These are phyloP conservation scores for Amphiprion clarkii DNA, from an alignment of 2,797 vertebrate genomes.

Conservation along the genomic window DNA sequence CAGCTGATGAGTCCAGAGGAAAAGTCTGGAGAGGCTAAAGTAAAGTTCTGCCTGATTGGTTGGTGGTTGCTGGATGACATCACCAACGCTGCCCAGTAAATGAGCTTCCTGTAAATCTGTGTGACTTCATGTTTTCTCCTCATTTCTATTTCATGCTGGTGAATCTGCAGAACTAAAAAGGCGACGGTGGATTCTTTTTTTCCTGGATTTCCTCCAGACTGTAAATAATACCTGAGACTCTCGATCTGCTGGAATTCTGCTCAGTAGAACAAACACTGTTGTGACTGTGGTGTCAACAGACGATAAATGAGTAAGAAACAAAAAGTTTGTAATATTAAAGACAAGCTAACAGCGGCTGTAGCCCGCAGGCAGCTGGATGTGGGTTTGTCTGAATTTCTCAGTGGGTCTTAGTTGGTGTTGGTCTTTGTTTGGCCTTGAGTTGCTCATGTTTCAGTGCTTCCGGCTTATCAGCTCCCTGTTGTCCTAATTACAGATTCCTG, in stretches of 20 bases:
- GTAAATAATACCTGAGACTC: no score
- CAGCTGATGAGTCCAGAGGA: no score
- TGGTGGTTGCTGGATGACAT: no score
- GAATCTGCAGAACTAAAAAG: no score
- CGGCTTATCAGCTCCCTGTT: conserved; percentile 31
- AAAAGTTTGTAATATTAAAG: neutral
- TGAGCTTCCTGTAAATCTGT: no score
- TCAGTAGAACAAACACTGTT: neutral
- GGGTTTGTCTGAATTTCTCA: neutral
- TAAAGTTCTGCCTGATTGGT: no score
- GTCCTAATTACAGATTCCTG: conserved; percentile 51
- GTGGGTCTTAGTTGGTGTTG: neutral
- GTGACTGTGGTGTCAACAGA: neutral
- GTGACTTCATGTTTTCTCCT: no score
- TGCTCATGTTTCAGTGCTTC: conserved; percentile 13
- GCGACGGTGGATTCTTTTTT: no score
- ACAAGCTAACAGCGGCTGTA: neutral
- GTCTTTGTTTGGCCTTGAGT: conserved; percentile 42
- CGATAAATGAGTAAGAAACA: neutral
- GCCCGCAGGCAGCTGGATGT: conserved; percentile 3
- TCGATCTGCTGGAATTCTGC: neutral
- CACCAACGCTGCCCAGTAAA: no score
- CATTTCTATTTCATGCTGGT: no score
- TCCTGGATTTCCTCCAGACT: no score
- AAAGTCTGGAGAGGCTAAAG: no score